These are phyloP conservation scores for Charaxes varanes DNA, from an alignment of 1,140 invertebrate genomes.

Conservation along the genomic window DNA sequence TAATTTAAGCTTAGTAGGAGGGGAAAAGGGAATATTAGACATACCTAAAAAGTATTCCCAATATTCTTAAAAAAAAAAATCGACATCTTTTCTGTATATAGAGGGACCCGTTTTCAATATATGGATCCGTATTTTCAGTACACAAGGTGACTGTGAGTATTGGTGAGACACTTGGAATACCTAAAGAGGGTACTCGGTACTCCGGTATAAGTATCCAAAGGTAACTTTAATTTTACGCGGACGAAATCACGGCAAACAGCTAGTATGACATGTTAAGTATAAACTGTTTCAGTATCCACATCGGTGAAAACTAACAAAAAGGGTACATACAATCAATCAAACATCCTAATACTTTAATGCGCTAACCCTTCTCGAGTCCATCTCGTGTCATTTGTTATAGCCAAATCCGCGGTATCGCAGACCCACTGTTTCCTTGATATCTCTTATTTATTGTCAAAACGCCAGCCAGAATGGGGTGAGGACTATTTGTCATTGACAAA, in stretches of 20 bases:
- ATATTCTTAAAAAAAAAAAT: too few relatives aligned
- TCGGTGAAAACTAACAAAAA: constrained; percentile 1
- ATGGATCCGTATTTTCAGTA: too few relatives aligned
- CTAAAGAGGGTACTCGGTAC: too few relatives aligned
- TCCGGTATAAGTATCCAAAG: too few relatives aligned
- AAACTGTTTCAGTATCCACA: background rate
- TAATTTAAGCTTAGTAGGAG: background rate
- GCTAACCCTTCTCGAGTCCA: constrained; percentile 57
- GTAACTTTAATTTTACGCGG: too few relatives aligned
- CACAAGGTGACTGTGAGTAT: too few relatives aligned
- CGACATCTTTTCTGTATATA: too few relatives aligned
- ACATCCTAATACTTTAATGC: constrained; percentile 32
- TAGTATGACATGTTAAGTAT: too few relatives aligned
- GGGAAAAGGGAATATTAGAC: constrained; percentile 16
- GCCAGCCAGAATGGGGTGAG: constrained; percentile 43
- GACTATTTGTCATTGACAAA: constrained; percentile 66
- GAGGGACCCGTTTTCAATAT: too few relatives aligned
- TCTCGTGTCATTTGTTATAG: constrained; percentile 58
- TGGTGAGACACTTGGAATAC: too few relatives aligned
- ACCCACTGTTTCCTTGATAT: constrained; percentile 50
- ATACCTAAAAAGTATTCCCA: too few relatives aligned
- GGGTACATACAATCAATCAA: constrained; percentile 45
- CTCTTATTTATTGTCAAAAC: constrained; percentile 68
- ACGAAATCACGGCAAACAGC: too few relatives aligned
- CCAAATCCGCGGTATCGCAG: constrained; percentile 40